phyloP scores from a whole-genome alignment of 1,140 invertebrate genomes.

The Papilio aristodemus region DNA sequence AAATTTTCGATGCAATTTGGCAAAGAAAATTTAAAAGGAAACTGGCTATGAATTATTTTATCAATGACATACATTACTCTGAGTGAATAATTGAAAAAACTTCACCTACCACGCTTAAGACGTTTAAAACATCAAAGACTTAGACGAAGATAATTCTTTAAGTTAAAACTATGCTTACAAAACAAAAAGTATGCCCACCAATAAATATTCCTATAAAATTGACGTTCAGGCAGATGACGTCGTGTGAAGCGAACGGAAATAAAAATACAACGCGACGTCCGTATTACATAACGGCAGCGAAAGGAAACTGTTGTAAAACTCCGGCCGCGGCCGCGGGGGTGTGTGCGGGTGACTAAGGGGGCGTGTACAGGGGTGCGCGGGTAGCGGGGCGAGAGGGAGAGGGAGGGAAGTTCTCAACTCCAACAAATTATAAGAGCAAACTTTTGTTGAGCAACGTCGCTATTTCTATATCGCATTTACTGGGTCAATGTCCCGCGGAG shows the following conservation, averaged over 20 bases:
- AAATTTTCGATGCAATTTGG: too few species aligned
- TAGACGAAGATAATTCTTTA: too few species aligned
- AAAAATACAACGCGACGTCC: slow-evolving; percentile 14
- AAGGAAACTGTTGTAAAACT: slow-evolving; percentile 18
- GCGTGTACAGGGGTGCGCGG: not conserved
- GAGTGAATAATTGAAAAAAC: too few species aligned
- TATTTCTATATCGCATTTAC: slow-evolving; percentile 33
- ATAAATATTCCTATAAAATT: not conserved
- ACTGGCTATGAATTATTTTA: too few species aligned
- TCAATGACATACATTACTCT: too few species aligned
- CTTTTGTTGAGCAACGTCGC: slow-evolving; percentile 32
- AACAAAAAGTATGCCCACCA: not conserved
- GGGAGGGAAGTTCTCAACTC: slow-evolving; percentile 23
- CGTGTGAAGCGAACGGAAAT: slow-evolving; percentile 10
- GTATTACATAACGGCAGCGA: slow-evolving; percentile 4
- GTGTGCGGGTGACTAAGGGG: too few species aligned
- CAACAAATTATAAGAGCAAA: slow-evolving; percentile 31
- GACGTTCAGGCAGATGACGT: not conserved
- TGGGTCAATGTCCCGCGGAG: slow-evolving; percentile 31
- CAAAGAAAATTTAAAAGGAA: too few species aligned
- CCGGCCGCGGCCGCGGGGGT: not conserved
- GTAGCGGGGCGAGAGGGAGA: not conserved
- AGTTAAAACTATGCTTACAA: not conserved
- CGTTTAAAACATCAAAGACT: not conserved
- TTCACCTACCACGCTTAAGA: not conserved